These are phyloP conservation scores for Aix galericulata DNA, from an alignment of 2,113 vertebrate species.

Conservation along the genomic window DNA sequence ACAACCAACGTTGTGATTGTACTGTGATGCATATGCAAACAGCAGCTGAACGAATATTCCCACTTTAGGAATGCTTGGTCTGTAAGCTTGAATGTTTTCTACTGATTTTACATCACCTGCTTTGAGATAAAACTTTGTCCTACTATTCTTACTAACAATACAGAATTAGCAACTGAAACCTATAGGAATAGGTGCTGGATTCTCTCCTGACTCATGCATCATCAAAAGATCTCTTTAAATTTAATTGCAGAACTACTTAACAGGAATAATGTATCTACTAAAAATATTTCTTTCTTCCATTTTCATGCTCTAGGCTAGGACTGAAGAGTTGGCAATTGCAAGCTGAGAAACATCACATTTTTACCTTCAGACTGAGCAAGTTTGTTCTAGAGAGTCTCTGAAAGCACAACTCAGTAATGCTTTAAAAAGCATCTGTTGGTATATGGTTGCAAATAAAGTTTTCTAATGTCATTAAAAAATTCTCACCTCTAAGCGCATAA, in stretches of 20 bases:
- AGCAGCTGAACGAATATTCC: neutral
- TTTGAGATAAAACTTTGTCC: neutral
- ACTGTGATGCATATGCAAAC: neutral
- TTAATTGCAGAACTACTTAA: neutral
- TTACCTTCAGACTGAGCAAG: neutral
- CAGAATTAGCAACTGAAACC: neutral
- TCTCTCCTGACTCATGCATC: neutral
- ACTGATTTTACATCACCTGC: neutral
- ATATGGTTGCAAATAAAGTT: neutral
- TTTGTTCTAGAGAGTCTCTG: neutral
- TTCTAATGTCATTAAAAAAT: neutral
- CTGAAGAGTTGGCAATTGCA: neutral
- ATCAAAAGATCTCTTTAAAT: neutral
- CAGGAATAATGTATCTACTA: neutral
- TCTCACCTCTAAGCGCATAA: neutral
- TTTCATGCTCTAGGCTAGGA: neutral
- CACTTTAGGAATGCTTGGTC: neutral
- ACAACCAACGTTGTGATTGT: neutral
- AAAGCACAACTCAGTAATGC: neutral
- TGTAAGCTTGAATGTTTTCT: neutral
- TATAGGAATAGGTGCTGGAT: neutral
- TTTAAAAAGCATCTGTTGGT: neutral
- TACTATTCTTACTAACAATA: neutral
- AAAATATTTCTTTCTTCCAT: neutral
- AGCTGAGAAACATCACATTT: neutral